Evolutionary conservation across 2,888 invertebrate genomes (phyloP).

Genomic region (Trissoscelio sp.): DNA sequence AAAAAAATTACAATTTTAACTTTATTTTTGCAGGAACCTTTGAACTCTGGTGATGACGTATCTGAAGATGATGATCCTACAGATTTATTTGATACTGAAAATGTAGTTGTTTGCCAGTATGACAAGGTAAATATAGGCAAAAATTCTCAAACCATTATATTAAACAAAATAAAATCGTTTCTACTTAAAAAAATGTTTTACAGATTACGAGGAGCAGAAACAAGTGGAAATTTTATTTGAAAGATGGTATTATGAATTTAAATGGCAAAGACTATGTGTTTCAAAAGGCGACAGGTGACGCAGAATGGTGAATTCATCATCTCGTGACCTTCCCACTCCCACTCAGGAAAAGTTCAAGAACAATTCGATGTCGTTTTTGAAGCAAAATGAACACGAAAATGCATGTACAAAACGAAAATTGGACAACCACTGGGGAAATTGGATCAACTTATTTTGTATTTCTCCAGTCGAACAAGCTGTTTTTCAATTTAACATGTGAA

Average conservation of each 20-base stretch:
- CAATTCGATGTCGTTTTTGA: no score
- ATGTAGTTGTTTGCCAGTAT: constrained; percentile 99
- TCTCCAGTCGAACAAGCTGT: no score
- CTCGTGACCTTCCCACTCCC: background rate
- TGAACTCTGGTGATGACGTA: constrained; percentile 98
- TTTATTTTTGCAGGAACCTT: constrained; percentile 88
- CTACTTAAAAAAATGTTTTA: no score
- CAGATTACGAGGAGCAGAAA: constrained; percentile 98
- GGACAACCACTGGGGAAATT: no score
- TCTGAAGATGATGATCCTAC: constrained; percentile 98
- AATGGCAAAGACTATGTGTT: constrained; percentile 99
- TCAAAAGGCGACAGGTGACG: constrained; percentile 99
- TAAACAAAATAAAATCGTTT: background rate
- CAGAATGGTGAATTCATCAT: constrained; percentile 91
- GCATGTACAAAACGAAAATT: no score
- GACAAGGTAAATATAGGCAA: constrained; percentile 90
- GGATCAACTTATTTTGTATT: no score
- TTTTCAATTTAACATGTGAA: no score
- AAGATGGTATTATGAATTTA: constrained; percentile 99
- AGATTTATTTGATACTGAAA: constrained; percentile 99
- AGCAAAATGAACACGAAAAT: no score
- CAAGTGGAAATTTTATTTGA: constrained; percentile 99
- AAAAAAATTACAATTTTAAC: no score
- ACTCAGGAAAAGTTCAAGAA: constrained; percentile 66
- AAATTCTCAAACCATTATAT: constrained; percentile 23